Evolutionary conservation across 2,888 invertebrate genomes (phyloP).

Genomic region (Iphiclides podalirius): DNA sequence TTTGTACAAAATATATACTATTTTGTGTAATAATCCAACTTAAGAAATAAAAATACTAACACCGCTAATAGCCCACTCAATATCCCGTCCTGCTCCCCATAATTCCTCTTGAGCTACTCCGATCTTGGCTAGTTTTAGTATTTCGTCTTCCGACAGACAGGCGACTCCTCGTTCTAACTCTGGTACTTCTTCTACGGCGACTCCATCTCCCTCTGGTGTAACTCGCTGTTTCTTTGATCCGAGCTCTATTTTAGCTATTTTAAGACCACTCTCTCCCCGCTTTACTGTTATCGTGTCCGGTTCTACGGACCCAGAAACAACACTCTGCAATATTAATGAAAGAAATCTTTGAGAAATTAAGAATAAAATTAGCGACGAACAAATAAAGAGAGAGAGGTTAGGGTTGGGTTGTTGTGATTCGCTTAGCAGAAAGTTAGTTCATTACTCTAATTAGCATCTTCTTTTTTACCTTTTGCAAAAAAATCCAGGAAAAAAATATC

Average conservation of each 20-base stretch:
- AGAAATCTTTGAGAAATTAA: not conserved
- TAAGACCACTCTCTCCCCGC: constrained; percentile 70
- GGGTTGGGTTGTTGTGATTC: too few species aligned
- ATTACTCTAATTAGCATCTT: too few species aligned
- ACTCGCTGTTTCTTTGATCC: constrained; percentile 79
- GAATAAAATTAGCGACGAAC: not conserved
- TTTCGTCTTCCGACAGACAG: constrained; percentile 79
- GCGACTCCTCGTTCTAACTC: constrained; percentile 57
- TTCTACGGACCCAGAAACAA: constrained; percentile 88
- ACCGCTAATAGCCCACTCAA: constrained; percentile 88
- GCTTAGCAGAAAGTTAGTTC: too few species aligned
- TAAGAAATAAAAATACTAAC: constrained; percentile 60
- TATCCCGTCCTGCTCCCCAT: constrained; percentile 86
- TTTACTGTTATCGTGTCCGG: constrained; percentile 86
- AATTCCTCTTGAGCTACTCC: constrained; percentile 81
- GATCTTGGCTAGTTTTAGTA: constrained; percentile 73
- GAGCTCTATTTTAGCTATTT: constrained; percentile 60
- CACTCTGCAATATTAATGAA: constrained; percentile 84
- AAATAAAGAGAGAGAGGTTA: not conserved
- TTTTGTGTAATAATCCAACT: too few species aligned
- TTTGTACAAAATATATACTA: too few species aligned
- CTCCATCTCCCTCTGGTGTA: constrained; percentile 62
- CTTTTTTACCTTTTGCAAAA: too few species aligned
- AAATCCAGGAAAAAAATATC: too few species aligned
- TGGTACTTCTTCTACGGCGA: constrained; percentile 54